Percentiles rank a stretch among this genome's conserved stretches.
Conservation (phyloP, 2,797 vertebrate species). For the Aphelocoma californica region DNA sequence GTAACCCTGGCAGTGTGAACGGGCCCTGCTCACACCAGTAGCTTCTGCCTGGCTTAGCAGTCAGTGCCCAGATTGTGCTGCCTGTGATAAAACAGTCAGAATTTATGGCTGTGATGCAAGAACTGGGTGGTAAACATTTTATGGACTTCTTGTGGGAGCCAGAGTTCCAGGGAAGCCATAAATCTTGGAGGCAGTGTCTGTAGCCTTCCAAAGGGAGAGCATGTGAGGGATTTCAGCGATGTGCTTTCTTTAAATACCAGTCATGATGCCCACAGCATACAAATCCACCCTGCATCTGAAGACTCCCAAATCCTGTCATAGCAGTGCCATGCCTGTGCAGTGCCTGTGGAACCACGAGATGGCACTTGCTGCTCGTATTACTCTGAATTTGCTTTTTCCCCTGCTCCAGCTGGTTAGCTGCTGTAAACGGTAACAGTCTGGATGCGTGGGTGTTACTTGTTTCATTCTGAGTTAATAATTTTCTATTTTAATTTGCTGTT, state of each 20-base stretch:
- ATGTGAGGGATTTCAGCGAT: not conserved
- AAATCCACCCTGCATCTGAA: not conserved
- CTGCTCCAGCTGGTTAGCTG: not conserved
- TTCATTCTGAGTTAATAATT: not conserved
- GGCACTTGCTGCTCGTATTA: not conserved
- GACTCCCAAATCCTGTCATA: rapidly evolving
- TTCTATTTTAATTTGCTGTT: not conserved
- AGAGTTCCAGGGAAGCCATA: not conserved
- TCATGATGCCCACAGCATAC: not conserved
- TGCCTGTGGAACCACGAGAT: slow-evolving; percentile 6
- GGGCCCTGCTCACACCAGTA: rapidly evolving
- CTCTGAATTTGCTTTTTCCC: not conserved
- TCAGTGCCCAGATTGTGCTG: not conserved
- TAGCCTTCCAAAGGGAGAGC: not conserved
- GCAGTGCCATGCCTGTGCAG: not conserved
- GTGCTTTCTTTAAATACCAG: not conserved
- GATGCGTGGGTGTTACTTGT: not conserved
- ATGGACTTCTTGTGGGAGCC: slow-evolving; percentile 1
- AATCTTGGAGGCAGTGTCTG: not conserved
- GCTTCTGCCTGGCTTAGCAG: not conserved
- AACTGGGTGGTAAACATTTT: not conserved
- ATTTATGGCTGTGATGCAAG: not conserved
- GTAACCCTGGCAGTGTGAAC: rapidly evolving
- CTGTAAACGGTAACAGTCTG: not conserved
- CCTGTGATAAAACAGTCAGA: not conserved